Conservation (phyloP, 2,113 vertebrate genomes). For the Neomonachus schauinslandi region DNA sequence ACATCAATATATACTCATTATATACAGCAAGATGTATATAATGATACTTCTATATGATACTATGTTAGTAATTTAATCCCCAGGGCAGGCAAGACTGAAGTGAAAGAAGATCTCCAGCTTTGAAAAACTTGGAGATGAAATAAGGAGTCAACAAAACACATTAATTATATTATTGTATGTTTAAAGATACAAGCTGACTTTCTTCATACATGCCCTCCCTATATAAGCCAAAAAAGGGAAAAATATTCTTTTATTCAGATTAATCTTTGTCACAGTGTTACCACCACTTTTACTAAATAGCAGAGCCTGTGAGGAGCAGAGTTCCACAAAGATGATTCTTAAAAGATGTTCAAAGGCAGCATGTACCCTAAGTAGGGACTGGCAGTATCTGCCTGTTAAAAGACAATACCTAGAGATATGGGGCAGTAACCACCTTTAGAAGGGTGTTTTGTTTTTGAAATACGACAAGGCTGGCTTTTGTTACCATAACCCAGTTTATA, state of each 20-base stretch:
- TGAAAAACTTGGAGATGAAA: neutral
- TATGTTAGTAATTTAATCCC: slow-evolving; percentile 23
- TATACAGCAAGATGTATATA: too few relatives aligned
- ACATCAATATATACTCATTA: too few relatives aligned
- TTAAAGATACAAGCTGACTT: slow-evolving; percentile 39
- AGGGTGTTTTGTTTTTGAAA: neutral
- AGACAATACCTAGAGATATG: neutral
- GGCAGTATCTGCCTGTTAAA: neutral
- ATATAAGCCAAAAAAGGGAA: neutral
- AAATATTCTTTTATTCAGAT: neutral
- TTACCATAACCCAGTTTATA: neutral
- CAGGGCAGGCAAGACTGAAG: neutral
- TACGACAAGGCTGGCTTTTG: neutral
- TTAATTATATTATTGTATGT: neutral
- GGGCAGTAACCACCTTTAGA: neutral
- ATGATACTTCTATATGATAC: neutral
- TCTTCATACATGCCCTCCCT: neutral
- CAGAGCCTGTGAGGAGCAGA: neutral
- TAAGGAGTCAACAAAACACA: neutral
- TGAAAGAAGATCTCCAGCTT: neutral
- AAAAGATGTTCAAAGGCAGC: neutral
- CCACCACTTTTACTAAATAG: neutral
- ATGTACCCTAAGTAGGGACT: neutral
- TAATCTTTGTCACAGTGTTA: slow-evolving; percentile 17
- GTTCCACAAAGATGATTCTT: neutral